Conservation (phyloP, 1,140 invertebrate genomes). For the Drosophila repletoides region DNA sequence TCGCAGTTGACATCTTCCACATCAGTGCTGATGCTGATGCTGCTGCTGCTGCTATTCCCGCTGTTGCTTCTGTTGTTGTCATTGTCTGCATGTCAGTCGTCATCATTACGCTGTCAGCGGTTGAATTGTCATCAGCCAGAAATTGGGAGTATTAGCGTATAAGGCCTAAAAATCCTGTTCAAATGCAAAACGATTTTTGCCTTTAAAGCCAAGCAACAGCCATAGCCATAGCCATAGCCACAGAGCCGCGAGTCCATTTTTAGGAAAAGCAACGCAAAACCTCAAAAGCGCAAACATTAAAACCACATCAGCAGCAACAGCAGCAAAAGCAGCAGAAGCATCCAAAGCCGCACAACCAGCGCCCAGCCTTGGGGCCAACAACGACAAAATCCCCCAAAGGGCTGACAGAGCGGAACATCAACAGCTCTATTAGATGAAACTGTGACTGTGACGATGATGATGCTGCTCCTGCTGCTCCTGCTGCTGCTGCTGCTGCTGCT, state of each 20-base stretch:
- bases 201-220: too few relatives aligned
- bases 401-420: conserved; percentile 67
- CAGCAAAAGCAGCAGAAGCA: conserved; percentile 1
- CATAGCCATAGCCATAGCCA: too few relatives aligned
- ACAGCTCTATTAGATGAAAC: conserved; percentile 72
- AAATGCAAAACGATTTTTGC: conserved; percentile 14
- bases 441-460: conserved; percentile 8
- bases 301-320: conserved; percentile 63
- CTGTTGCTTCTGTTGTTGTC: conserved; percentile 13
- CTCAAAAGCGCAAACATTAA: conserved; percentile 70
- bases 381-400: conserved; percentile 70
- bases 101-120: conserved; percentile 70
- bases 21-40: conserved; percentile 22
- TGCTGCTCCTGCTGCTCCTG: neutral
- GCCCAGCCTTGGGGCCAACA: conserved; percentile 12
- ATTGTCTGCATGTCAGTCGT: conserved; percentile 60
- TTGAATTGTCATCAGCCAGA: conserved; percentile 60
- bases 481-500: neutral
- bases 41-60: neutral
- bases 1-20: conserved; percentile 64
- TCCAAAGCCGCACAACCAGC: conserved; percentile 4
- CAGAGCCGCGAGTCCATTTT: too few relatives aligned
- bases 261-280: conserved; percentile 5
- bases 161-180: conserved; percentile 29
- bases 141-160: conserved; percentile 58